Conservation (phyloP, 2,113 vertebrate genomes). For the Sterrhoptilus dennistouni region DNA sequence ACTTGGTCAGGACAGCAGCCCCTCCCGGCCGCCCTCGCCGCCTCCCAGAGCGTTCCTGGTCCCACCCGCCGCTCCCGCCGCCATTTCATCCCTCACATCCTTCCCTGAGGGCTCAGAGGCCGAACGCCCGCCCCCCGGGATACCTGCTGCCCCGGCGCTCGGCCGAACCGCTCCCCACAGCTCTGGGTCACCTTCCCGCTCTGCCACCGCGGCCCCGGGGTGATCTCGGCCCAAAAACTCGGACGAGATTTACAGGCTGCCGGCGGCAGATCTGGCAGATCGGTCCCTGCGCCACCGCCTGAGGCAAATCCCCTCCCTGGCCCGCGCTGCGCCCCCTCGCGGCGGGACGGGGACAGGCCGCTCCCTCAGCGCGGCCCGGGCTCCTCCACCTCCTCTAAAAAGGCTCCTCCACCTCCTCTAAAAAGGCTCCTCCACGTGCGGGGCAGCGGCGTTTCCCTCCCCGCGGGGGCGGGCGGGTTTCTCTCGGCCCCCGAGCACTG, state of each 20-base stretch:
- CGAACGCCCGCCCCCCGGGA: not conserved
- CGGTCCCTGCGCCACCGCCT: not conserved
- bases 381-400: too few species aligned
- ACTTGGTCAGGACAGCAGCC: not conserved
- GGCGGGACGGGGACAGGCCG: not conserved
- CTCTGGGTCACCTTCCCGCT: not conserved
- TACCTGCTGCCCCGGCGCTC: constrained; percentile 25
- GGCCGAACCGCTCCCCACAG: not conserved
- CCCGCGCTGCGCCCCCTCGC: not conserved
- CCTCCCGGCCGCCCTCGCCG: not conserved
- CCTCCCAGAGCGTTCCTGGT: not conserved
- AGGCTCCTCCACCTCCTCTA: not conserved
- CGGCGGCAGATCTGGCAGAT: not conserved
- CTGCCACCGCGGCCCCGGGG: not conserved
- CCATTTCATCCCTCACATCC: not conserved
- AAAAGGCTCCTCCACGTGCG: not conserved
- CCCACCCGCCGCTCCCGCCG: not conserved
- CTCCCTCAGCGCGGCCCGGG: not conserved
- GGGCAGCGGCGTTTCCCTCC: not conserved
- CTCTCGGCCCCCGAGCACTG: not conserved
- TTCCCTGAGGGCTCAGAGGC: not conserved
- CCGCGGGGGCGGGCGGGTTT: not conserved
- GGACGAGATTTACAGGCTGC: not conserved
- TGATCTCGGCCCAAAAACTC: not conserved
- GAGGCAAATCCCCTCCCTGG: not conserved